Evolutionary conservation across 2,888 invertebrate species (phyloP).

Genomic region (Philopedon plagiatum): DNA sequence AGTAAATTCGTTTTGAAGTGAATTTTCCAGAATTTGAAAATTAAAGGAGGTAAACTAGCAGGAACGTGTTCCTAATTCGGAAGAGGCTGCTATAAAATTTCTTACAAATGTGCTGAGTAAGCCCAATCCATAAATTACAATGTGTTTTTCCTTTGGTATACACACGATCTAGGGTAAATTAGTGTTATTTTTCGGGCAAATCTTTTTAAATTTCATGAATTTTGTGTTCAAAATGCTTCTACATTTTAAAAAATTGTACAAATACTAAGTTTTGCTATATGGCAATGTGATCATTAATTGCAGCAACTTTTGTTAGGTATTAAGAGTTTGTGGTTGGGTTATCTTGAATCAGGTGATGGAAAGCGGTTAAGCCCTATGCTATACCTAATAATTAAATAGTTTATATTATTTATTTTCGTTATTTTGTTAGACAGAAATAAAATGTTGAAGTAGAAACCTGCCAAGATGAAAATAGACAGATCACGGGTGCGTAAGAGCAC

Average conservation of each 20-base stretch:
- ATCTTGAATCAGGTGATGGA: neutral
- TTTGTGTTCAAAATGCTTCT: neutral
- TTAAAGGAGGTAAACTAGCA: neutral
- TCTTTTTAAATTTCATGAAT: neutral
- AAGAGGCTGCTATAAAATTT: neutral
- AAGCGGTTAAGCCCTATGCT: neutral
- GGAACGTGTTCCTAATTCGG: neutral
- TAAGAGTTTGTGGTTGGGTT: neutral
- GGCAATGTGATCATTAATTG: slow-evolving; percentile 10
- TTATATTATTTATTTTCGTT: neutral
- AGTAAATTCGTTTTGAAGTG: slow-evolving; percentile 11
- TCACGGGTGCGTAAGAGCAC: slow-evolving; percentile 86
- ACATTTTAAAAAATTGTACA: neutral
- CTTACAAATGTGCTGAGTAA: slow-evolving; percentile 32
- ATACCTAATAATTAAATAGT: neutral
- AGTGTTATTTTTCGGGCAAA: neutral
- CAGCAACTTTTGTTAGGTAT: neutral
- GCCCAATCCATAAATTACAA: slow-evolving; percentile 12
- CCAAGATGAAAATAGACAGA: slow-evolving; percentile 84
- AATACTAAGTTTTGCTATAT: neutral
- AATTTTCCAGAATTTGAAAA: neutral
- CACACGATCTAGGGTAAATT: neutral
- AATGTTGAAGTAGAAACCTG: slow-evolving; percentile 30
- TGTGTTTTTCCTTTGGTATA: slow-evolving; percentile 10
- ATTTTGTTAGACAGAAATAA: neutral